These are phyloP conservation scores for rat (Rattus norvegicus) DNA, from an alignment of 2,113 vertebrate genomes.

Conservation along the genomic window DNA sequence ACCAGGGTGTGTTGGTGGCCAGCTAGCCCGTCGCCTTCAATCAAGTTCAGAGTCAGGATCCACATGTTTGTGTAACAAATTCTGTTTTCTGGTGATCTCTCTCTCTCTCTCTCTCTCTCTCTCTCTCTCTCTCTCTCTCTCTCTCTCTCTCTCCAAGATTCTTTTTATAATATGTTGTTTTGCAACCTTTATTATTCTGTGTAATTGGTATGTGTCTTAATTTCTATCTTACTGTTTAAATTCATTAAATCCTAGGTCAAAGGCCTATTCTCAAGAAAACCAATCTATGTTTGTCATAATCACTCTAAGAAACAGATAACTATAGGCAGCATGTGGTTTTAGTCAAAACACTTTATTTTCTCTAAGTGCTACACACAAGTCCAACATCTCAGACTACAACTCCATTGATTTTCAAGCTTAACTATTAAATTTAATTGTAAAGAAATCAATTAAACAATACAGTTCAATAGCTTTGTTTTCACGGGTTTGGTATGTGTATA, in stretches of 20 bases:
- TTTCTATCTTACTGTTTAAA: background rate
- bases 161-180: background rate
- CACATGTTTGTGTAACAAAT: background rate
- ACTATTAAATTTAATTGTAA: conserved; percentile 17
- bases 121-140: too few relatives aligned
- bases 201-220: background rate
- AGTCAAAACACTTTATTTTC: conserved; percentile 18
- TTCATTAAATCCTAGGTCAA: background rate
- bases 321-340: background rate
- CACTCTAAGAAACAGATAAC: background rate
- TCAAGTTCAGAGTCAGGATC: background rate
- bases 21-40: background rate
- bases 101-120: background rate
- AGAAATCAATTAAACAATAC: background rate
- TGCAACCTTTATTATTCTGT: background rate
- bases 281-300: background rate
- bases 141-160: background rate
- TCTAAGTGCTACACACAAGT: background rate
- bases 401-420: background rate
- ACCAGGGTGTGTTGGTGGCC: background rate
- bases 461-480: background rate
- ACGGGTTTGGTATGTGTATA: background rate
- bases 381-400: background rate
- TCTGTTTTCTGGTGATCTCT: background rate
- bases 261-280: background rate